These are phyloP conservation scores for Druon quercuslanigerum DNA, from an alignment of 1,140 invertebrate species.

Conservation along the genomic window DNA sequence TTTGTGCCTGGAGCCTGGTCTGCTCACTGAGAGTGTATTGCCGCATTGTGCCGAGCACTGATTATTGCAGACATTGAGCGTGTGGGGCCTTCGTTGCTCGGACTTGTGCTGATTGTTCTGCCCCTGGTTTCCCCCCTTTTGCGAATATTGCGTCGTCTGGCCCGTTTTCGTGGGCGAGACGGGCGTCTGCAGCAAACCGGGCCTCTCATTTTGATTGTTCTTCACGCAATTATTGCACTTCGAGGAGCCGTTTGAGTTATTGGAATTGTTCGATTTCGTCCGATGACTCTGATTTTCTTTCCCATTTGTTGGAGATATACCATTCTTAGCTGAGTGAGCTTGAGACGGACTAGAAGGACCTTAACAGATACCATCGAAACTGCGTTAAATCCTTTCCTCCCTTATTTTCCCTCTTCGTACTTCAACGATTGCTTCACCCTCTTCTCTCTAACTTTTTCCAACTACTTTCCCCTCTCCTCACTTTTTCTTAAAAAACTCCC, in stretches of 20 bases:
- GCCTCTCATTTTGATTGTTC: constrained; percentile 69
- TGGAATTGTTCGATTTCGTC: constrained; percentile 53
- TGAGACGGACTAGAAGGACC: constrained; percentile 70
- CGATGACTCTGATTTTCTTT: constrained; percentile 64
- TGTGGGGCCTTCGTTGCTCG: constrained; percentile 65
- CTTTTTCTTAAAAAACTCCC: too few species aligned
- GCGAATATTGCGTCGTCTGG: constrained; percentile 67
- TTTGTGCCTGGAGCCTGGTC: constrained; percentile 73
- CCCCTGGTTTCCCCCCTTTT: constrained; percentile 64
- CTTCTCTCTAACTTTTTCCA: too few species aligned
- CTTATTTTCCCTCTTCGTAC: too few species aligned
- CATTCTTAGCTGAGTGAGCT: constrained; percentile 62
- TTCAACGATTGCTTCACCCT: too few species aligned
- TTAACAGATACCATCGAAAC: constrained; percentile 42
- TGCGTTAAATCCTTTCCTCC: constrained; percentile 2
- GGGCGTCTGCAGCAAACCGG: constrained; percentile 68
- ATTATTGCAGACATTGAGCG: constrained; percentile 71
- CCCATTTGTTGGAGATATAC: constrained; percentile 59
- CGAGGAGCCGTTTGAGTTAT: constrained; percentile 30
- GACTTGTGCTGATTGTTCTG: constrained; percentile 68
- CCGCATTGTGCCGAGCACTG: constrained; percentile 75
- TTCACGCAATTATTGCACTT: constrained; percentile 73
- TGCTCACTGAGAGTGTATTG: constrained; percentile 72
- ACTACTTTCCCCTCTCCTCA: too few species aligned
- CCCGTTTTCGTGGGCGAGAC: constrained; percentile 65